Evolutionary conservation across 2,888 invertebrate species (phyloP).

Genomic region (Drosophila barbarae): DNA sequence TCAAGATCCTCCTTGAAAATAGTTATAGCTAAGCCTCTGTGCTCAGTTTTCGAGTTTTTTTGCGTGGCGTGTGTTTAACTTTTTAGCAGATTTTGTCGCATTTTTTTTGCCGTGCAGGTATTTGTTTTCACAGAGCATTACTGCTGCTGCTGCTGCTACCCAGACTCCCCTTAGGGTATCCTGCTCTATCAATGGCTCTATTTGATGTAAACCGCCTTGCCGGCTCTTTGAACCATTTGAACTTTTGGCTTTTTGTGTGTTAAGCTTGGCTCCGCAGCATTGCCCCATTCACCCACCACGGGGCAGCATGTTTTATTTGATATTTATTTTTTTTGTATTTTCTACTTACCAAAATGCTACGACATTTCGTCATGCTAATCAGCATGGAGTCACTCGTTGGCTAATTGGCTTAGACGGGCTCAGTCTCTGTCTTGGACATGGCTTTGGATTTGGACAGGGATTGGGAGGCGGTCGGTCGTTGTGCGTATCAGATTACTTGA

Average conservation of each 20-base stretch:
- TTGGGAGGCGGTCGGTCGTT: background rate
- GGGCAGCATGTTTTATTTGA: constrained; percentile 36
- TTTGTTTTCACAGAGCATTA: constrained; percentile 50
- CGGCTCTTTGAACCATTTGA: constrained; percentile 54
- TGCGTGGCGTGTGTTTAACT: constrained; percentile 53
- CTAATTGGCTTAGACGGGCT: constrained; percentile 45
- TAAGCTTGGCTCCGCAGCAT: constrained; percentile 11
- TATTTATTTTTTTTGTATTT: constrained; percentile 17
- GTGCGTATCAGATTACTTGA: constrained; percentile 38
- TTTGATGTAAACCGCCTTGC: constrained; percentile 65
- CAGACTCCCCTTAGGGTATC: constrained; percentile 16
- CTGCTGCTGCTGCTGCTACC: background rate
- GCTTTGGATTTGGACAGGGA: constrained; percentile 17
- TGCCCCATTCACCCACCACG: constrained; percentile 35
- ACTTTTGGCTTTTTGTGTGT: constrained; percentile 63
- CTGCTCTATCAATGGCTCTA: constrained; percentile 52
- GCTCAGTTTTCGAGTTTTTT: constrained; percentile 35
- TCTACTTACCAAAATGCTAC: constrained; percentile 56
- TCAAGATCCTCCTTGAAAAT: background rate
- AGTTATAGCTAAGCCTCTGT: background rate
- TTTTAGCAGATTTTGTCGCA: constrained; percentile 70
- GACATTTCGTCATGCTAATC: constrained; percentile 73
- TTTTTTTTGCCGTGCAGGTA: constrained; percentile 53
- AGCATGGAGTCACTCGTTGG: constrained; percentile 49
- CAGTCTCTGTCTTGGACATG: constrained; percentile 13